Conservation (phyloP, 2,888 invertebrate species). For the Drymonia ruficornis region DNA sequence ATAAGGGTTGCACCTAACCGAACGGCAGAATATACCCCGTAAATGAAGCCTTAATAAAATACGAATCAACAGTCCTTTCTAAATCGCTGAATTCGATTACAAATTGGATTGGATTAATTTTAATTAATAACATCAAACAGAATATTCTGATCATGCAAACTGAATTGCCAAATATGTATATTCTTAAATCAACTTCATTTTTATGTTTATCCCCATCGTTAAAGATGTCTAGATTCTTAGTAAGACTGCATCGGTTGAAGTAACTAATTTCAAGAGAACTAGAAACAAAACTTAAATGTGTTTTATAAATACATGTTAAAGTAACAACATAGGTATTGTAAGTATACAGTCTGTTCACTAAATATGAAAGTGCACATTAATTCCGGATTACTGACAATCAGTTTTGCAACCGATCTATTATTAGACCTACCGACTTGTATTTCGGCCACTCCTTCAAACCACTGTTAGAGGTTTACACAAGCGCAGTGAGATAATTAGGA, state of each 20-base stretch:
- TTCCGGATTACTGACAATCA: conserved; percentile 24
- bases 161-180: no score
- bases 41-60: no score
- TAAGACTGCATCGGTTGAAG: not conserved
- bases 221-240: no score
- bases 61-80: no score
- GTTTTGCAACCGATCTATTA: conserved; percentile 32
- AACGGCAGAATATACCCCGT: no score
- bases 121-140: no score
- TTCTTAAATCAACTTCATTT: no score
- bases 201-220: no score
- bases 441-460: conserved; percentile 19
- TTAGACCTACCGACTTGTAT: conserved; percentile 7
- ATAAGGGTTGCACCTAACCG: no score
- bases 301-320: not conserved
- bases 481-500: not conserved
- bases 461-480: not conserved
- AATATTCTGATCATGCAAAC: no score
- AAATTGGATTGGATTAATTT: no score
- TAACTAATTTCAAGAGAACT: not conserved
- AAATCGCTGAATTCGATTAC: no score
- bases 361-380: conserved; percentile 34
- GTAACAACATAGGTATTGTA: not conserved
- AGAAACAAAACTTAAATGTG: not conserved
- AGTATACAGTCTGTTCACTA: conserved; percentile 8